phyloP scores from a whole-genome alignment of 2,888 invertebrate genomes.

The Beris morrisii region DNA sequence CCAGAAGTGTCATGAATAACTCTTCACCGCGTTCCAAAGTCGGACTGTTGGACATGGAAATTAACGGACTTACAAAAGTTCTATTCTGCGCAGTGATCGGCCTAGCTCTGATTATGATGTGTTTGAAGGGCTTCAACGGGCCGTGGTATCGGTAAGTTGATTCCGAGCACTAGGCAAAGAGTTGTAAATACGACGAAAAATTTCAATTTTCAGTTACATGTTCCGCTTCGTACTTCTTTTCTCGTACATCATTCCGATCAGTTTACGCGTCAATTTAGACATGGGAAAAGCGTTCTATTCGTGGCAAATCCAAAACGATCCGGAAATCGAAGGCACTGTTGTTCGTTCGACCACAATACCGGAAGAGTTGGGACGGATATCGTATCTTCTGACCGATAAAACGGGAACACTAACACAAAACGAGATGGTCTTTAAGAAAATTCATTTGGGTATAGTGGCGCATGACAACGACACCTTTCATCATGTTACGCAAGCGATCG shows the following conservation, averaged over 20 bases:
- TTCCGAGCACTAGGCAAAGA: neutral
- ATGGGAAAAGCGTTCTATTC: constrained; percentile 99
- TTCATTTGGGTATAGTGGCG: constrained; percentile 91
- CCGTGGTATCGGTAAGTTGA: constrained; percentile 75
- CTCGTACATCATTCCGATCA: constrained; percentile 99
- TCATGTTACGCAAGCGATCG: constrained; percentile 53
- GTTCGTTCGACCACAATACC: constrained; percentile 98
- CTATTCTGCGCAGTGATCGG: constrained; percentile 89
- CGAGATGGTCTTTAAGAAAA: constrained; percentile 96
- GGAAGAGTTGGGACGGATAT: constrained; percentile 95
- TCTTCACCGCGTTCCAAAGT: constrained; percentile 94
- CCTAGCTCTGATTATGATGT: constrained; percentile 91
- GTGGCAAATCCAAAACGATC: constrained; percentile 93
- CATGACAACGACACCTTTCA: constrained; percentile 71
- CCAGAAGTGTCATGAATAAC: constrained; percentile 98
- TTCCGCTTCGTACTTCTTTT: constrained; percentile 95
- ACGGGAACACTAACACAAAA: constrained; percentile 98
- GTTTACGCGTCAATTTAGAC: constrained; percentile 95
- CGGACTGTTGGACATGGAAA: constrained; percentile 91
- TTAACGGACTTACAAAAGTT: constrained; percentile 95
- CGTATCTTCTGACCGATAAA: constrained; percentile 96
- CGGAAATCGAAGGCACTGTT: constrained; percentile 89
- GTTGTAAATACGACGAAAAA: neutral
- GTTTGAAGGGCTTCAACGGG: constrained; percentile 92
- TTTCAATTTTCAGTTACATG: constrained; percentile 68